Base-by-base conservation (phyloP, 2,888 invertebrate genomes). In the Pediacus dermestoides region DNA sequence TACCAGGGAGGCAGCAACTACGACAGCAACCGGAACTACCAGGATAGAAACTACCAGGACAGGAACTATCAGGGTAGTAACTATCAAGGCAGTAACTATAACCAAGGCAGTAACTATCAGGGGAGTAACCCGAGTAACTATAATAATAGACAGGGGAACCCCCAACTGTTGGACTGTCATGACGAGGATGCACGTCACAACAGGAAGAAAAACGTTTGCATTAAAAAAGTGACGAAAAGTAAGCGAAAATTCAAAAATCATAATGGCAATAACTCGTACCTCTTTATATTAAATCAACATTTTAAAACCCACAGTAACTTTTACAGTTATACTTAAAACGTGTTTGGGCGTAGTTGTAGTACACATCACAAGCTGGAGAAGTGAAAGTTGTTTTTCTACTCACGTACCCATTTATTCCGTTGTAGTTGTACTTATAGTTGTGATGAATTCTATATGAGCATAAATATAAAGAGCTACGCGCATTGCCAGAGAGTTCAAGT, bases 211-310 rank as follows among this genome's bases (percentile, higher is more conserved):
- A 76, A 82, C 12, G 81, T 82, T 41, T 88, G 88, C 72, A 81
- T 84, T 63, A 88, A 88, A 66, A 77, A 79, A 48, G 81, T 81
- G 53, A 82, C 82, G 71, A 80, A 78, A 70, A 77, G 88, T 87
- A 72, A 80, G 77, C 71, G 27, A 9, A 13, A 6, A 30, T 30
- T 9, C n/a, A n/a, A n/a, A n/a, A n/a, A n/a, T n/a, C n/a, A n/a
- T n/a, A n/a, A n/a, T n/a, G n/a, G n/a, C n/a, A n/a, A n/a, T n/a
- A n/a, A n/a, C n/a, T n/a, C n/a, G n/a, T n/a, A n/a, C n/a, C n/a
- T n/a, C n/a, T n/a, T n/a, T n/a, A n/a, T n/a, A n/a, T n/a, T n/a
- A n/a, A n/a, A n/a, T n/a, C n/a, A n/a, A n/a, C n/a, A n/a, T n/a
- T n/a, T n/a, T n/a, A n/a, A n/a, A n/a, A n/a, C n/a, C n/a, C n/a